phyloP scores from a whole-genome alignment of 2,888 invertebrate genomes.

The Xanthorhoe spadicearia region DNA sequence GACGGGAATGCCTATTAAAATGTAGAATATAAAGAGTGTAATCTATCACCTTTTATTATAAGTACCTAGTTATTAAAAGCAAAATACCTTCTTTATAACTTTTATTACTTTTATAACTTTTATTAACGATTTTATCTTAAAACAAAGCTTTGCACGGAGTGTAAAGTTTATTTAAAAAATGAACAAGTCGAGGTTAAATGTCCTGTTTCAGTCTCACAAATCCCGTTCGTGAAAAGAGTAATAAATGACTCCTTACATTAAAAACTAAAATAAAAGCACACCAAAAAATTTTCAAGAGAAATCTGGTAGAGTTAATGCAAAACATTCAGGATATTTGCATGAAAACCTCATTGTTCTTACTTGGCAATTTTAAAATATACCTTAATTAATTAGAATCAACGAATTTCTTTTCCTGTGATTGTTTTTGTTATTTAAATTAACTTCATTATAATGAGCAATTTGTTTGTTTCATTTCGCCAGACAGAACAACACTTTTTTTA shows the following conservation, averaged over 20 bases:
- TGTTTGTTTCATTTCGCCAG: constrained; percentile 33
- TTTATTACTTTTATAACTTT: too few species aligned
- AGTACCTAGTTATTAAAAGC: too few species aligned
- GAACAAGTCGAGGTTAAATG: not conserved
- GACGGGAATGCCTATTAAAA: not conserved
- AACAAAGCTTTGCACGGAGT: too few species aligned
- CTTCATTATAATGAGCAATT: constrained; percentile 45
- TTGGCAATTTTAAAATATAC: constrained; percentile 45
- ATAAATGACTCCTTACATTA: constrained; percentile 17
- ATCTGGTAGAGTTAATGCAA: constrained; percentile 47
- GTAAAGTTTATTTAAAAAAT: too few species aligned
- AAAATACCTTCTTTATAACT: too few species aligned
- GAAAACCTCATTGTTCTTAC: constrained; percentile 60
- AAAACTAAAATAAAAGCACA: constrained; percentile 27
- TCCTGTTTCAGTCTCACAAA: not conserved
- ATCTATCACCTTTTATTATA: too few species aligned
- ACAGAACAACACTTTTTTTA: constrained; percentile 12
- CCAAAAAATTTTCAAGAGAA: constrained; percentile 35
- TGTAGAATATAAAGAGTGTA: not conserved
- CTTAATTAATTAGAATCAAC: constrained; percentile 46
- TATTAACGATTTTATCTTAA: not conserved
- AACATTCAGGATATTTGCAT: constrained; percentile 60
- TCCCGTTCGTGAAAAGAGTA: not conserved
- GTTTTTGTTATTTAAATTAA: constrained; percentile 52
- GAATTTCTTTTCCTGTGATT: constrained; percentile 48